Conservation (phyloP, 2,888 invertebrate genomes). For the Drosophila fungiperda region DNA sequence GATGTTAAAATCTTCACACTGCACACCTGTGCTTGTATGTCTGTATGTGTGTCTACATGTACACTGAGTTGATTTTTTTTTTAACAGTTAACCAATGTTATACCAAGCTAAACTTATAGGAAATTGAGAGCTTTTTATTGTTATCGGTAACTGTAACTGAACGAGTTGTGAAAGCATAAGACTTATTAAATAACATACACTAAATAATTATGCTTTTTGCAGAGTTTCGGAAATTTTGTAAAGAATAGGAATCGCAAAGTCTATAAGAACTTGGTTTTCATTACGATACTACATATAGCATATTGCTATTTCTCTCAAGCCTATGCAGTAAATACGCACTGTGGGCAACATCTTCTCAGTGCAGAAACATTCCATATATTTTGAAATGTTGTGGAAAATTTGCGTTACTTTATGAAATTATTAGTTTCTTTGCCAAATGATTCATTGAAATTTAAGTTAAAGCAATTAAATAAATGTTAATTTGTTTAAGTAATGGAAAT, state of each 20-base stretch:
- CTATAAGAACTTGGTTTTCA: neutral
- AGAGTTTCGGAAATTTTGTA: neutral
- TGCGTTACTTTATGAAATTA: slow-evolving; percentile 1
- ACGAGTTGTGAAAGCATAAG: neutral
- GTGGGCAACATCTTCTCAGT: slow-evolving; percentile 35
- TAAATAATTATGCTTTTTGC: neutral
- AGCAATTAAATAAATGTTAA: slow-evolving; percentile 46
- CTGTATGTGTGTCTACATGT: neutral
- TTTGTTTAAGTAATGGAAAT: slow-evolving; percentile 54
- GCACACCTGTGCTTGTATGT: neutral
- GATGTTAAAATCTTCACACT: neutral
- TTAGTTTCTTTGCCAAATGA: slow-evolving; percentile 46
- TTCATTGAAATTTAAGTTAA: slow-evolving; percentile 36
- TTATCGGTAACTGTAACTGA: neutral
- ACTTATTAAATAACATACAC: neutral
- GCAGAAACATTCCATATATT: neutral
- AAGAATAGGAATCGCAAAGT: neutral
- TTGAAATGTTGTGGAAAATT: neutral
- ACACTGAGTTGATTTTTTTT: neutral
- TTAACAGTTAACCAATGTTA: neutral
- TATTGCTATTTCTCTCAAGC: slow-evolving; percentile 34
- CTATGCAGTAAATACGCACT: slow-evolving; percentile 41
- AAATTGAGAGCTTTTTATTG: neutral
- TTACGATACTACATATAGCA: neutral
- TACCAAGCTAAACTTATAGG: neutral